A percentile compares a stretch with the other conserved stretches of the same genome.
These are phyloP conservation scores for Ditula angustiorana DNA, from an alignment of 2,888 invertebrate genomes.

Conservation along the genomic window DNA sequence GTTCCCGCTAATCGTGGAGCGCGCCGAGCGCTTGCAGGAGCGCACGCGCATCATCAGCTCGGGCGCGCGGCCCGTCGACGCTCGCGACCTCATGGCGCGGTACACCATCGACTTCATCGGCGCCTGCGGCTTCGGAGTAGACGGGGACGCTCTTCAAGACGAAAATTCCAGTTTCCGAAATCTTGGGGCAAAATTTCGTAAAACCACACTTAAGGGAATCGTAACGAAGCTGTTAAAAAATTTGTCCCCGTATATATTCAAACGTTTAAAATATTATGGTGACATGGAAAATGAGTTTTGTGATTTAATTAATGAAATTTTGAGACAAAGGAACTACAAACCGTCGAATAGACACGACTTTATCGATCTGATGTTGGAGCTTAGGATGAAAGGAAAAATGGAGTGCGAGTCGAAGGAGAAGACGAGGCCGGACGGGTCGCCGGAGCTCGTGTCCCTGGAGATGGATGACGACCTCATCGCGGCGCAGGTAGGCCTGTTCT, in stretches of 20 bases:
- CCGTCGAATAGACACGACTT: too few species aligned
- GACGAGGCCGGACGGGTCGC: too few species aligned
- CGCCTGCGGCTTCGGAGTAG: slow-evolving; percentile 41
- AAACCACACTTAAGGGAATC: neutral
- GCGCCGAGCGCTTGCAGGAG: slow-evolving; percentile 19
- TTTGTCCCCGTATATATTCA: slow-evolving; percentile 1
- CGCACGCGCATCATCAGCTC: neutral
- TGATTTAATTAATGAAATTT: too few species aligned
- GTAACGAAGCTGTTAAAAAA: slow-evolving; percentile 8
- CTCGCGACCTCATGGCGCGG: slow-evolving; percentile 40
- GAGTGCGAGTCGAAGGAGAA: too few species aligned
- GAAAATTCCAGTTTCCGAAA: slow-evolving; percentile 13
- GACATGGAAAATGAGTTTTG: slow-evolving; percentile 24
- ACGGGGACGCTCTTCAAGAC: slow-evolving; percentile 34
- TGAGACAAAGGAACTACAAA: too few species aligned
- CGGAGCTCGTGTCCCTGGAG: too few species aligned
- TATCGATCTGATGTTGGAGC: too few species aligned
- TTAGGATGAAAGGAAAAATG: too few species aligned
- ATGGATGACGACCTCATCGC: too few species aligned
- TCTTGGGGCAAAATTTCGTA: slow-evolving; percentile 23
- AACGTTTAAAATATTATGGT: neutral
- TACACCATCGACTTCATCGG: too few species aligned
- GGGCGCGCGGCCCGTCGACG: slow-evolving; percentile 4
- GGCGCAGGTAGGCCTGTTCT: too few species aligned
- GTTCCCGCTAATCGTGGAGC: slow-evolving; percentile 25